These are phyloP conservation scores for Smithornis capensis DNA, from an alignment of 2,113 vertebrate genomes.

Conservation along the genomic window DNA sequence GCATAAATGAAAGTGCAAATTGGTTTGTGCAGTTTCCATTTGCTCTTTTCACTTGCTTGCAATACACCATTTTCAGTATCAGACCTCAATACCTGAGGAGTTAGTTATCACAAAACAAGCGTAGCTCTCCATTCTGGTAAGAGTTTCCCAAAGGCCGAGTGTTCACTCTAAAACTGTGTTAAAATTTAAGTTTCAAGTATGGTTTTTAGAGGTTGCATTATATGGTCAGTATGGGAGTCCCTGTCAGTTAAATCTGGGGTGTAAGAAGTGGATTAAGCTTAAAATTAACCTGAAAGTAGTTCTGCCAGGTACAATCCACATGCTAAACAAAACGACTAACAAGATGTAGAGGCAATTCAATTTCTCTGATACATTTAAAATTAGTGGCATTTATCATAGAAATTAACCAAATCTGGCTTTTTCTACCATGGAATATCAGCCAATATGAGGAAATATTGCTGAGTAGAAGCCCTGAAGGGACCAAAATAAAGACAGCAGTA, in stretches of 20 bases:
- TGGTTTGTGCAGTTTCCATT: constrained; percentile 43
- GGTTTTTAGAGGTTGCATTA: background rate
- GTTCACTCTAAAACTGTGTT: background rate
- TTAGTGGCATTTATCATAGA: background rate
- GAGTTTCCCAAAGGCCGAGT: background rate
- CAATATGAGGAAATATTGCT: background rate
- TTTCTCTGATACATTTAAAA: background rate
- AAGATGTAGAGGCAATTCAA: background rate
- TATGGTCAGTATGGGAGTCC: background rate
- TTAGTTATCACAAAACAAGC: constrained; percentile 11
- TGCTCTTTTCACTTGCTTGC: constrained; percentile 30
- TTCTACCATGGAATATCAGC: background rate
- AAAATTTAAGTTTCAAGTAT: background rate
- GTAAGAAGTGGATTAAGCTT: background rate
- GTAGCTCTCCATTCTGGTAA: background rate
- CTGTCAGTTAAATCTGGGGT: background rate
- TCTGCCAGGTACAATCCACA: background rate
- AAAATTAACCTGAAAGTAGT: background rate
- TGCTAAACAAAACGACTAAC: background rate
- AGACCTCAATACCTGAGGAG: background rate
- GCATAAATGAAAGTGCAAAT: constrained; percentile 34
- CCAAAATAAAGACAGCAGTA: background rate
- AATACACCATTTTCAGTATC: background rate
- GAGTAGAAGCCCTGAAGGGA: background rate
- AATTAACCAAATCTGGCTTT: background rate